Percentiles rank a stretch among this genome's conserved stretches.
phyloP scores from a whole-genome alignment of 2,888 invertebrate species.

The Eilema depressum region DNA sequence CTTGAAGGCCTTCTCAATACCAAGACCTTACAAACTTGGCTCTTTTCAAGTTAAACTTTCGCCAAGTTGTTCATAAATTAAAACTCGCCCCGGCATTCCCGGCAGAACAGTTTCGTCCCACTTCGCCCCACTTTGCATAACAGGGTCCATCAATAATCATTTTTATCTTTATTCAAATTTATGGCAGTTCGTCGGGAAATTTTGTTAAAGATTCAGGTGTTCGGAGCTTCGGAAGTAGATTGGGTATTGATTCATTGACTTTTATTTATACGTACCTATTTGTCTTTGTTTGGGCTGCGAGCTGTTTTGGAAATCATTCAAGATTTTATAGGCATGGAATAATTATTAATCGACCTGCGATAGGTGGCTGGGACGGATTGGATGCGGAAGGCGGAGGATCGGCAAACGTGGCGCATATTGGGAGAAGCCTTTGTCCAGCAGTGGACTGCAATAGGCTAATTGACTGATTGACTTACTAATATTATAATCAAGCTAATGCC shows the following conservation, averaged over 20 bases:
- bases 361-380: too few relatives aligned
- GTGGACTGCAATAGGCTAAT: too few relatives aligned
- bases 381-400: too few relatives aligned
- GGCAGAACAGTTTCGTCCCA: conserved; percentile 35
- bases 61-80: conserved; percentile 45
- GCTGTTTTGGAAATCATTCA: background rate
- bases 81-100: conserved; percentile 25
- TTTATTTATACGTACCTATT: background rate
- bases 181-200: conserved; percentile 46
- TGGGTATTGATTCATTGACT: conserved; percentile 14
- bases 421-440: too few relatives aligned
- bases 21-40: conserved; percentile 4
- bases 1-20: background rate
- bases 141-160: conserved; percentile 65
- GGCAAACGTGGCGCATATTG: too few relatives aligned
- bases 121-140: conserved; percentile 62
- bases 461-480: too few relatives aligned
- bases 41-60: conserved; percentile 30
- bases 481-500: too few relatives aligned
- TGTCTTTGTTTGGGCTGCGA: background rate
- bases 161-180: conserved; percentile 66
- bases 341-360: too few relatives aligned
- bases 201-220: conserved; percentile 56
- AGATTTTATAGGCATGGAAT: background rate
- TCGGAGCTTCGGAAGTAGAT: conserved; percentile 15